Evolutionary conservation across 2,113 vertebrate species (phyloP), one percentile per base, ranked within the genome.

Genomic region (Cynoglossus semilaevis): DNA sequence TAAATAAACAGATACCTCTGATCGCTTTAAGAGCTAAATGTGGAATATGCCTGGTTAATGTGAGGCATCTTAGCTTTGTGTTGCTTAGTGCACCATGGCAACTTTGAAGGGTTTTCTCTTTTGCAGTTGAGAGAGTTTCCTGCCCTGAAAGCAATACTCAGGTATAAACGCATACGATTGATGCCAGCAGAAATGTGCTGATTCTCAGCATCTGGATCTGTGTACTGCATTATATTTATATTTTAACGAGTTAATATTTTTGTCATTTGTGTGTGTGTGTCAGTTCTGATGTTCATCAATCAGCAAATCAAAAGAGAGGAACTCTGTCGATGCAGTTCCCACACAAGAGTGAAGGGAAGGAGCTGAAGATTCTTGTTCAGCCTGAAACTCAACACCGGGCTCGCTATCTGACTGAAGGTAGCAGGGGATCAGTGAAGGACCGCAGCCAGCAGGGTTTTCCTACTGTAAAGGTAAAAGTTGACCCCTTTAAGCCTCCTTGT

Each of bases 311-410:
- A 78, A 98, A 98, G 90, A 92, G 91, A 60, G 93, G 92, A 42
- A 88, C 88, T 81, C 90, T 98, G 56, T 93, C 88, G 56, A 92
- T 93, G 82, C 97, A 98, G 74, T 97, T 93, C 82, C 95, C 95
- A 1, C 88, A 88, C 18, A 98, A 94, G 90, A 90, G 91, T 51
- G 97, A 98, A 52, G 94, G 95, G 70, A 98, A 98, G 76, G 96
- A 99, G 66, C 88, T 99, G 83, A 98, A 96, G 88, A 98, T 99
- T 70, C 83, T 97, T 52, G 90, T 98, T 15, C 97, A 99, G 86
- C 97, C 97, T 0, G 97, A 99, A 86, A 97, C 93, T 29, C 97
- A 99, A 70, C 97, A 99, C 82, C 62, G 97, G 81, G 97, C 97
- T 51, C 94, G 97, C 8, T 99, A 99, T 51, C 90, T 99, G 77